phyloP scores from a whole-genome alignment of 2,113 vertebrate species.

The Perognathus longimembris region DNA sequence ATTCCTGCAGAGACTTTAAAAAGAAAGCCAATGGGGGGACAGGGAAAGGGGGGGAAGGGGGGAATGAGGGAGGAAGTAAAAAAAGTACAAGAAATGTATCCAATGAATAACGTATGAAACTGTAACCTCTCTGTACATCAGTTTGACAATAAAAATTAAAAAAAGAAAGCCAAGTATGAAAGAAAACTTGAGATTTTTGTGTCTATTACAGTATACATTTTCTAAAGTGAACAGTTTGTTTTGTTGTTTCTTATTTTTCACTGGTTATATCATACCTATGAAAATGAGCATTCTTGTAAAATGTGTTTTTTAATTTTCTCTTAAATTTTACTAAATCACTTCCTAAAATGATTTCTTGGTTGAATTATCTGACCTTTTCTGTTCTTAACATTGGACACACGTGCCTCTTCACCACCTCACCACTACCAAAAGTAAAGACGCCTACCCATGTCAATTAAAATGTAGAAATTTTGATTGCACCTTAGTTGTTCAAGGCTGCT shows the following conservation, averaged over 20 bases:
- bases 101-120: no score
- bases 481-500: neutral
- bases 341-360: slow-evolving; percentile 1
- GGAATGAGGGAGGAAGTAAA: no score
- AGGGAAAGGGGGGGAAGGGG: no score
- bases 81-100: no score
- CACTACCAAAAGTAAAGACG: neutral
- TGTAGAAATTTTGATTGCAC: neutral
- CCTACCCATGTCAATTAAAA: neutral
- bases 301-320: neutral
- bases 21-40: neutral
- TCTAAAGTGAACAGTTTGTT: neutral
- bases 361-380: neutral
- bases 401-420: neutral
- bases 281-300: slow-evolving; percentile 31
- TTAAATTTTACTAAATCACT: slow-evolving; percentile 1
- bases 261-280: neutral
- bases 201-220: neutral
- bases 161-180: neutral
- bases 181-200: neutral
- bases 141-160: no score
- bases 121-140: no score
- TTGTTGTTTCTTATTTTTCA: neutral
- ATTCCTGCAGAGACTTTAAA: neutral
- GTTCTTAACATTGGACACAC: neutral